phyloP scores from a whole-genome alignment of 2,888 invertebrate species.

The Cosmorhoe ocellata region DNA sequence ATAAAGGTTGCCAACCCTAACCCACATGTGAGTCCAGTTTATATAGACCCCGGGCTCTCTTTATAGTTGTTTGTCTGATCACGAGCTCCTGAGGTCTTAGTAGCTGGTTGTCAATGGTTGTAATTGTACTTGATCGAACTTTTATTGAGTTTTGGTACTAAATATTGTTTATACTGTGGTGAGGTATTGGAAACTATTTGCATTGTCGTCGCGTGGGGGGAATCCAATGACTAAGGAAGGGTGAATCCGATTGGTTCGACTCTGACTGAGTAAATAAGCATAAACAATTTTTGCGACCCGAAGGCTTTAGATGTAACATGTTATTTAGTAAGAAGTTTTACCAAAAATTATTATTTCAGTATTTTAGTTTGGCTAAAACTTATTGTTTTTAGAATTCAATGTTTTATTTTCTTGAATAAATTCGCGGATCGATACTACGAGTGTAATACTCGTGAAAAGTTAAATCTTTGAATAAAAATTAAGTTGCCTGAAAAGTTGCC shows the following conservation, averaged over 20 bases:
- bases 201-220: not conserved
- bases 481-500: no score
- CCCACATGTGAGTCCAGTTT: slow-evolving; percentile 7
- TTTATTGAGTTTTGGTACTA: slow-evolving; percentile 20
- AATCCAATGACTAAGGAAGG: no score
- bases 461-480: no score
- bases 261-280: slow-evolving; percentile 1
- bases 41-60: slow-evolving; percentile 12
- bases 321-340: no score
- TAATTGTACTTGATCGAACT: slow-evolving; percentile 27
- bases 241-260: not conserved
- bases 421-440: no score
- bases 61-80: slow-evolving; percentile 16
- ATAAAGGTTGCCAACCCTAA: slow-evolving; percentile 9
- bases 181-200: slow-evolving; percentile 19
- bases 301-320: no score
- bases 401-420: no score
- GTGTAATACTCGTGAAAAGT: no score
- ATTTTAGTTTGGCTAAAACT: no score
- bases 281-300: no score
- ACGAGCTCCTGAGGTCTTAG: slow-evolving; percentile 15
- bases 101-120: slow-evolving; percentile 18
- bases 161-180: slow-evolving; percentile 7
- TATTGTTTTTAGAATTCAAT: no score
- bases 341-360: no score